These are phyloP conservation scores for Macaca nemestrina DNA, from an alignment of 2,113 vertebrate genomes.

Conservation along the genomic window DNA sequence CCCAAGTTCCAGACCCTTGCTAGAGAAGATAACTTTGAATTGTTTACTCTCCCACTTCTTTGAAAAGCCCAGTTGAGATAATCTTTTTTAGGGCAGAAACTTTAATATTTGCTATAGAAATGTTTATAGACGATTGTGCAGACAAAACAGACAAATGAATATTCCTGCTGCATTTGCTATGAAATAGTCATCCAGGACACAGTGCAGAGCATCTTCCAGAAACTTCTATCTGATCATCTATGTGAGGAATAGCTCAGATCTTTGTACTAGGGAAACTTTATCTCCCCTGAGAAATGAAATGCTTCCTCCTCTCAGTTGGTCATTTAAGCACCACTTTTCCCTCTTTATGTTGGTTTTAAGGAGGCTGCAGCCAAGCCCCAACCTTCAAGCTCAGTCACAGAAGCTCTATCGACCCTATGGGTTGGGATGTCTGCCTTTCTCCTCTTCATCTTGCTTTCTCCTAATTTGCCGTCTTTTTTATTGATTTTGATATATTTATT, in stretches of 20 bases:
- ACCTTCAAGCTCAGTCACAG: background rate
- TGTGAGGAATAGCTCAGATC: background rate
- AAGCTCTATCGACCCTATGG: accelerated
- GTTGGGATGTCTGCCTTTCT: background rate
- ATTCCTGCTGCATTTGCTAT: background rate
- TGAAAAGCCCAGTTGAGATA: background rate
- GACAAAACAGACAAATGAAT: background rate
- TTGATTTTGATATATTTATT: constrained; percentile 16
- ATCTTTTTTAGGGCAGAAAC: background rate
- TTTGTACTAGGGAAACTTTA: background rate
- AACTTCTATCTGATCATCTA: background rate
- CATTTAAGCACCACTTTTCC: background rate
- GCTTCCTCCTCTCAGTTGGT: background rate
- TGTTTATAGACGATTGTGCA: background rate
- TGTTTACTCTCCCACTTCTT: background rate
- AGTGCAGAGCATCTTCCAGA: background rate
- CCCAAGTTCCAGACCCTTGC: background rate
- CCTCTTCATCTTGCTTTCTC: background rate
- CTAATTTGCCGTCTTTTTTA: background rate
- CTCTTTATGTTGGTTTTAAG: background rate
- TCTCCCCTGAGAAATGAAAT: background rate
- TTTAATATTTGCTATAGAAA: background rate
- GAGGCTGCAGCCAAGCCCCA: background rate
- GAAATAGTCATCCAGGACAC: background rate
- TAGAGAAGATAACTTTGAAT: background rate